A percentile compares a stretch with the other conserved stretches of the same genome.
Evolutionary conservation across 2,888 invertebrate species (phyloP).

Genomic region (Colletes collaris): DNA sequence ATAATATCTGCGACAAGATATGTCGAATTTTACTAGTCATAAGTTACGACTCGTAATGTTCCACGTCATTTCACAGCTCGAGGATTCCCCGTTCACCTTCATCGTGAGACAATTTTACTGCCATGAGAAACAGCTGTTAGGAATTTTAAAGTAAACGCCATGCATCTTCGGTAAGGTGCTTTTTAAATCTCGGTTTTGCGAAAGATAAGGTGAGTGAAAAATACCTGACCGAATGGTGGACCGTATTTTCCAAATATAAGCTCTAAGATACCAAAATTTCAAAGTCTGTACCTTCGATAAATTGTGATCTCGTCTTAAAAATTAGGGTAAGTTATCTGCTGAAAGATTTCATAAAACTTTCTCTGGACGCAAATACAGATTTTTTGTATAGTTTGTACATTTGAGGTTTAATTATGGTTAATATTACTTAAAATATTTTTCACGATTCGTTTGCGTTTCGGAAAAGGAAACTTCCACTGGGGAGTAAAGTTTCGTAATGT

Average conservation of each 20-base stretch:
- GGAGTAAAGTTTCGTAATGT: slow-evolving; percentile 25
- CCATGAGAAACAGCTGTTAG: slow-evolving; percentile 14
- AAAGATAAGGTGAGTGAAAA: slow-evolving; percentile 55
- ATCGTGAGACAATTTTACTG: slow-evolving; percentile 4
- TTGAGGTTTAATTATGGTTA: no score
- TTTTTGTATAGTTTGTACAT: no score
- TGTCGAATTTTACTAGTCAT: no score
- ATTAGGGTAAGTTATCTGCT: no score
- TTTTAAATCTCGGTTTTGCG: slow-evolving; percentile 52
- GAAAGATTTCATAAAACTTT: no score
- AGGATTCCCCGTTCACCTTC: background rate
- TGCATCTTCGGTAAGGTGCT: slow-evolving; percentile 41
- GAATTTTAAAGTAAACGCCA: slow-evolving; percentile 34
- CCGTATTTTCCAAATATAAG: slow-evolving; percentile 27
- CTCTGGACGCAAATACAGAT: no score
- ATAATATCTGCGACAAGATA: no score
- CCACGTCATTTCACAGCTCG: background rate
- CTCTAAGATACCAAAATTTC: no score
- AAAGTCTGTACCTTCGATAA: no score
- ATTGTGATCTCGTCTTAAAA: no score
- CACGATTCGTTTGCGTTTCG: background rate
- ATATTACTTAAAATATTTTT: slow-evolving; percentile 13
- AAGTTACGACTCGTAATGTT: no score
- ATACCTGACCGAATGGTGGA: slow-evolving; percentile 42
- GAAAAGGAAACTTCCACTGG: slow-evolving; percentile 2